Percentiles rank a stretch among this genome's conserved stretches.
phyloP scores from a whole-genome alignment of 1,140 invertebrate species.

The Thaumetopoea pityocampa region DNA sequence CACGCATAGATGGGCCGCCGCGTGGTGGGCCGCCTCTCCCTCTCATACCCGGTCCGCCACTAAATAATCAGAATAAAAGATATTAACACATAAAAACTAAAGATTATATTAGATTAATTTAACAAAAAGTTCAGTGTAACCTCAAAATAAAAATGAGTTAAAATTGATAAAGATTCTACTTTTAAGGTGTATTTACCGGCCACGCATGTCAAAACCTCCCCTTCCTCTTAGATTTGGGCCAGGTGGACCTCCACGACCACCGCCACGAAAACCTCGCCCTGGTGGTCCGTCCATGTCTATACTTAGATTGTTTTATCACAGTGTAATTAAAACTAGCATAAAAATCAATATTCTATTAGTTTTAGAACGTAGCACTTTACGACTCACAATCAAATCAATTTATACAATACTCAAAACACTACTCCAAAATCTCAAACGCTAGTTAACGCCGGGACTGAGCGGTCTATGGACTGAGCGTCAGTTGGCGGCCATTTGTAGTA shows the following conservation, averaged over 20 bases:
- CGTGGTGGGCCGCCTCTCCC: conserved; percentile 52
- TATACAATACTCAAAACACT: no score
- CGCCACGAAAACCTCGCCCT: conserved; percentile 57
- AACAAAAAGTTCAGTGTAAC: background rate
- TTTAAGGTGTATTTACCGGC: conserved; percentile 40
- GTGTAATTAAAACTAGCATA: no score
- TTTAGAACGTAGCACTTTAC: no score
- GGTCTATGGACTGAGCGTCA: no score
- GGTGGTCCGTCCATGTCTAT: conserved; percentile 50
- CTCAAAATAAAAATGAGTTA: conserved; percentile 2
- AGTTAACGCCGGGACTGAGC: no score
- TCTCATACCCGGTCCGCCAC: conserved; percentile 55
- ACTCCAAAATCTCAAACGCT: no score
- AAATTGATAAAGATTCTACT: no score
- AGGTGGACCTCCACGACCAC: conserved; percentile 52
- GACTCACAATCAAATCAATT: no score
- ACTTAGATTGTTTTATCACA: no score
- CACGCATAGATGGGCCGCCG: conserved; percentile 40
- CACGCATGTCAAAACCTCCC: conserved; percentile 63
- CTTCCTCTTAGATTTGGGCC: conserved; percentile 41
- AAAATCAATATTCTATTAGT: no score
- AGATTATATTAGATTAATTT: background rate
- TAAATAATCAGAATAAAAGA: conserved; percentile 14
- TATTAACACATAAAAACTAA: conserved; percentile 8
- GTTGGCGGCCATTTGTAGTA: no score